Evolutionary conservation across 2,113 vertebrate genomes (phyloP).

Genomic region (Oncorhynchus nerka): DNA sequence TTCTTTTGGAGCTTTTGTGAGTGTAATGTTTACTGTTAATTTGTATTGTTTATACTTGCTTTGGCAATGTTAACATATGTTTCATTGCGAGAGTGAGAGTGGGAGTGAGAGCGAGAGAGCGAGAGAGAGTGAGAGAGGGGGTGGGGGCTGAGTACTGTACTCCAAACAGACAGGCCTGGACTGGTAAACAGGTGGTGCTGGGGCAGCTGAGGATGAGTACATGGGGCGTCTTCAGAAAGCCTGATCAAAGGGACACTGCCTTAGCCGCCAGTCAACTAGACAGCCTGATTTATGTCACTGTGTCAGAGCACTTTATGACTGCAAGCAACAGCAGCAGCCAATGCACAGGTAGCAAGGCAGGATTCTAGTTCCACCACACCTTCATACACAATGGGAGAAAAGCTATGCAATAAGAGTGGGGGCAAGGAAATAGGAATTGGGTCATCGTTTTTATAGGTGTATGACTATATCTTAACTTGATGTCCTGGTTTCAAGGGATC

Average conservation of each 20-base stretch:
- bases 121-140: background rate
- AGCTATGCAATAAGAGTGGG: background rate
- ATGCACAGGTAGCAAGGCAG: slow-evolving; percentile 31
- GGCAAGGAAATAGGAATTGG: background rate
- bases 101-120: too few relatives aligned
- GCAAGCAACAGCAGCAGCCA: slow-evolving; percentile 41
- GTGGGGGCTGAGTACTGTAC: slow-evolving; percentile 19
- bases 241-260: slow-evolving; percentile 83
- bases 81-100: too few relatives aligned
- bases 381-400: slow-evolving; percentile 1
- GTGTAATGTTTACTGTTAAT: too few relatives aligned
- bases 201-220: slow-evolving; percentile 74
- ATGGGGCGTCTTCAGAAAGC: slow-evolving; percentile 73
- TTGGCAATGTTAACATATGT: too few relatives aligned
- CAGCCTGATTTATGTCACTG: slow-evolving; percentile 69
- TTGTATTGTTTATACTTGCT: too few relatives aligned
- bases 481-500: slow-evolving; percentile 6
- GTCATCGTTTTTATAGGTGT: background rate
- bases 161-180: slow-evolving; percentile 76
- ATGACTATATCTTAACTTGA: background rate
- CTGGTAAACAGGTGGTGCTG: slow-evolving; percentile 85
- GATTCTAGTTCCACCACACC: slow-evolving; percentile 14
- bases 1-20: too few relatives aligned
- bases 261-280: slow-evolving; percentile 71
- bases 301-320: slow-evolving; percentile 58